Conservation (phyloP, 2,797 vertebrate species). For the Natrix natrix region DNA sequence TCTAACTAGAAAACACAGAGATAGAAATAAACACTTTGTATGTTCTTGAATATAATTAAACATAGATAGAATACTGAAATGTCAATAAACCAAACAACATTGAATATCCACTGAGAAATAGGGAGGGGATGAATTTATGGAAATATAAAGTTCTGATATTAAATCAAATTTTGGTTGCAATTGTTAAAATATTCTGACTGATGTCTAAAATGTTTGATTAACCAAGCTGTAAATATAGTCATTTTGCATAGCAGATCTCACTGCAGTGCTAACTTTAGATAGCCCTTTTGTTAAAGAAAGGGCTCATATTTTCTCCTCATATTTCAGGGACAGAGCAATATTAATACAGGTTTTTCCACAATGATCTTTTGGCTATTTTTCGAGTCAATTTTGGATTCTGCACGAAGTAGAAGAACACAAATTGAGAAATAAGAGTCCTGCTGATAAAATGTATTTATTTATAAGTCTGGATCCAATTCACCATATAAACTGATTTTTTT, state of each 20-base stretch:
- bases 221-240: background rate
- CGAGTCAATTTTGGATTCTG: no score
- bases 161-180: background rate
- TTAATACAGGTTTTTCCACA: background rate
- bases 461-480: background rate
- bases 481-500: background rate
- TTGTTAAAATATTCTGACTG: background rate
- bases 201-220: background rate
- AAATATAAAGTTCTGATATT: background rate
- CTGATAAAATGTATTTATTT: background rate
- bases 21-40: constrained; percentile 8
- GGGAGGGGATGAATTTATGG: background rate
- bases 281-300: background rate
- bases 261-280: background rate
- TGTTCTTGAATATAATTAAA: background rate
- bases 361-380: background rate
- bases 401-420: background rate
- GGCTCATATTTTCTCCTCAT: background rate
- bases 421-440: background rate
- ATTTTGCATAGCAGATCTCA: background rate
- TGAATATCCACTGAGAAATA: background rate
- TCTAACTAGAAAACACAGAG: constrained; percentile 82
- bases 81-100: background rate
- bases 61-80: background rate
- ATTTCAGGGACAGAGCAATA: background rate